Conservation (phyloP, 2,888 invertebrate genomes). For the Eupithecia inturbata region DNA sequence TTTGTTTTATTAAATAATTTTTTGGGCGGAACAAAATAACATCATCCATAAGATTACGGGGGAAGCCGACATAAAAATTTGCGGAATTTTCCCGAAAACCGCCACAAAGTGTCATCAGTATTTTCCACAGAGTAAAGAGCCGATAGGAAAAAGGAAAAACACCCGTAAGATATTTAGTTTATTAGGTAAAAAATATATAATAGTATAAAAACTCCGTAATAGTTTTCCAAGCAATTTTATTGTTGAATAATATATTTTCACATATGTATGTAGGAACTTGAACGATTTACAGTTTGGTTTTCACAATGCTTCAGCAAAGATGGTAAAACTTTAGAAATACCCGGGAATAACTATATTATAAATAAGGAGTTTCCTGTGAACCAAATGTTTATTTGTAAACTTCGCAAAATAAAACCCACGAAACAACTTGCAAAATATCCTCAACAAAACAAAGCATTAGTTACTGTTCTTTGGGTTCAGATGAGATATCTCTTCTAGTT, state of each 20-base stretch:
- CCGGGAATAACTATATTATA: background rate
- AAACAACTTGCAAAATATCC: background rate
- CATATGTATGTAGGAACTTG: too few species aligned
- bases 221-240: too few species aligned
- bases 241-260: background rate
- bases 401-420: background rate
- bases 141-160: background rate
- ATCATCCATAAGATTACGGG: background rate
- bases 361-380: background rate
- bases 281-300: background rate
- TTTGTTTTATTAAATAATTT: background rate
- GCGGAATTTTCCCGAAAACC: background rate
- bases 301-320: background rate
- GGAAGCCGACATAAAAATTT: background rate
- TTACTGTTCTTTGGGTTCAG: constrained; percentile 1
- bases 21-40: background rate
- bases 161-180: background rate
- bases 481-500: constrained; percentile 12
- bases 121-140: background rate
- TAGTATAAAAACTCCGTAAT: too few species aligned
- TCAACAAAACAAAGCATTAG: constrained; percentile 11
- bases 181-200: too few species aligned
- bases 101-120: background rate
- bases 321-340: background rate
- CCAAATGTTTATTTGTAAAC: too few species aligned